phyloP scores from a whole-genome alignment of 2,797 vertebrate species.

The Carcharodon carcharias region DNA sequence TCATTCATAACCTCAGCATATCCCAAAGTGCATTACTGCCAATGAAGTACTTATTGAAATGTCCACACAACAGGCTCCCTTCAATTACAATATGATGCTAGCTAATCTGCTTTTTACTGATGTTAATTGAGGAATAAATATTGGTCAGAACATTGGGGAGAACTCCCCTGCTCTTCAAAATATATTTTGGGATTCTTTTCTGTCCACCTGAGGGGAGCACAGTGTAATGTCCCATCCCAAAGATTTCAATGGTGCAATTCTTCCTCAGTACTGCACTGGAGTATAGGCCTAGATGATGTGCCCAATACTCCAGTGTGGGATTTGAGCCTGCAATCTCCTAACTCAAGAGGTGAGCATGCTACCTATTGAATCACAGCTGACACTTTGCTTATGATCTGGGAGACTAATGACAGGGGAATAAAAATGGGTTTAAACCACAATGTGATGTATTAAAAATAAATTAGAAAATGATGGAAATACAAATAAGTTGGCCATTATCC shows the following conservation, averaged over 20 bases:
- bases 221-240: neutral
- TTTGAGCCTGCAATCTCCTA: neutral
- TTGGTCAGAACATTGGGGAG: neutral
- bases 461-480: neutral
- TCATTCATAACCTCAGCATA: neutral
- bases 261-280: neutral
- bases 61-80: too few species aligned
- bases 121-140: neutral
- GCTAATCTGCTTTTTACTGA: neutral
- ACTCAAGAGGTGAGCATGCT: neutral
- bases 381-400: neutral
- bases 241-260: neutral
- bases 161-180: neutral
- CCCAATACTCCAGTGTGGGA: neutral
- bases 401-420: neutral
- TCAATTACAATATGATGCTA: too few species aligned
- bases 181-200: neutral
- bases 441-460: neutral
- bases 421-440: too few species aligned
- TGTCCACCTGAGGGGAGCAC: too few species aligned
- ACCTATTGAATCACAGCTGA: neutral
- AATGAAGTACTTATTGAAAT: neutral
- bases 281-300: neutral
- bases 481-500: too few species aligned
- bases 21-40: neutral